Evolutionary conservation across 2,888 invertebrate genomes (phyloP).

Genomic region (Rhyacophila evoluta): DNA sequence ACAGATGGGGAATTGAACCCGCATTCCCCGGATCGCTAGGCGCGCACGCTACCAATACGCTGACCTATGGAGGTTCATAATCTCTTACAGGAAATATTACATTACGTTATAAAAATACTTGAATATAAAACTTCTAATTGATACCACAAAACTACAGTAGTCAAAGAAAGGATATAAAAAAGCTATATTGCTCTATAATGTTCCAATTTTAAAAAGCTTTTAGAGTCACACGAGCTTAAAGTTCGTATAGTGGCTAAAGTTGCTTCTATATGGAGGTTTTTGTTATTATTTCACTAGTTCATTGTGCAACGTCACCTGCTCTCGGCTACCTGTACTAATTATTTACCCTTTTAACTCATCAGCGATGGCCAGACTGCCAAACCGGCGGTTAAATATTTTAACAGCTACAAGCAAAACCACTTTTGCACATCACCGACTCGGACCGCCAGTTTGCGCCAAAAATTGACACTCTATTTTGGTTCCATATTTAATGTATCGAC

Average conservation of each 20-base stretch:
- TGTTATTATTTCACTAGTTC: constrained; percentile 4
- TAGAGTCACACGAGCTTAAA: neutral
- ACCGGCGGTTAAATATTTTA: constrained; percentile 23
- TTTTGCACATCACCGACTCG: constrained; percentile 1
- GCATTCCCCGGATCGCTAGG: no score
- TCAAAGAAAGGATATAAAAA: neutral
- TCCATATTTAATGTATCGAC: neutral
- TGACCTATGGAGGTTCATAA: no score
- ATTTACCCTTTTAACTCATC: constrained; percentile 27
- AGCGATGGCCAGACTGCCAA: neutral
- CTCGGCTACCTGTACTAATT: neutral
- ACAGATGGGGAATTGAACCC: no score
- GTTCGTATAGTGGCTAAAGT: neutral
- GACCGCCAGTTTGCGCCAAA: neutral
- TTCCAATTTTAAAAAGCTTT: neutral
- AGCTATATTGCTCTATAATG: neutral
- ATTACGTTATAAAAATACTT: no score
- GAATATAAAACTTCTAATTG: no score
- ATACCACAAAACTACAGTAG: no score
- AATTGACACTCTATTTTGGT: neutral
- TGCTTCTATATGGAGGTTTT: neutral
- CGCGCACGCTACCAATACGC: no score
- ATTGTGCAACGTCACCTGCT: constrained; percentile 8
- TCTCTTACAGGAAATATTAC: no score
- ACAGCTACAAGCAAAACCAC: constrained; percentile 25